Evolutionary conservation across 2,113 vertebrate genomes (phyloP).

Genomic region (Aegotheles bennettii): DNA sequence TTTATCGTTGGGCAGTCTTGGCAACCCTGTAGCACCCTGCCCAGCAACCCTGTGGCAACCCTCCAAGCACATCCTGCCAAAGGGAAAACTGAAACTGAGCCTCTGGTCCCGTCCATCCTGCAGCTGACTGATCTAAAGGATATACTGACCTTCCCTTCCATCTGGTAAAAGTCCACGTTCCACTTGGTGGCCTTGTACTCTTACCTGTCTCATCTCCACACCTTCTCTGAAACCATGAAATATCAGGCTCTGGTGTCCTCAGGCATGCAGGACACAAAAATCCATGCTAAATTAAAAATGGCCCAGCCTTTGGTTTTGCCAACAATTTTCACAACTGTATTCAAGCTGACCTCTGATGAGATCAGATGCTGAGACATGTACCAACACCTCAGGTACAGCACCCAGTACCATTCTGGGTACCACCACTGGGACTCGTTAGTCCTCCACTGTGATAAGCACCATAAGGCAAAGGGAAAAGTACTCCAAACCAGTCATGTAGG

Average conservation of each 20-base stretch:
- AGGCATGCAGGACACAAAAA: neutral
- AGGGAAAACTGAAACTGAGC: neutral
- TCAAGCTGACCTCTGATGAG: neutral
- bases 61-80: neutral
- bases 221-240: neutral
- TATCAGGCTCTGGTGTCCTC: neutral
- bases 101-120: neutral
- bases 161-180: neutral
- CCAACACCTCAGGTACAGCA: neutral
- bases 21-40: neutral
- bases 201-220: neutral
- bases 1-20: neutral
- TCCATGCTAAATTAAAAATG: fast-evolving
- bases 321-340: neutral
- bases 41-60: too few relatives aligned
- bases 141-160: neutral
- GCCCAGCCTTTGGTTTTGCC: neutral
- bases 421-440: neutral
- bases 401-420: neutral
- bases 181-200: neutral
- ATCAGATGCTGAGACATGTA: neutral
- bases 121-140: neutral
- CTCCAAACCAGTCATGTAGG: neutral
- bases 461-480: neutral
- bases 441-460: neutral